Evolutionary conservation across 2,113 vertebrate genomes (phyloP).

Genomic region (Cephalopholis sonnerati): DNA sequence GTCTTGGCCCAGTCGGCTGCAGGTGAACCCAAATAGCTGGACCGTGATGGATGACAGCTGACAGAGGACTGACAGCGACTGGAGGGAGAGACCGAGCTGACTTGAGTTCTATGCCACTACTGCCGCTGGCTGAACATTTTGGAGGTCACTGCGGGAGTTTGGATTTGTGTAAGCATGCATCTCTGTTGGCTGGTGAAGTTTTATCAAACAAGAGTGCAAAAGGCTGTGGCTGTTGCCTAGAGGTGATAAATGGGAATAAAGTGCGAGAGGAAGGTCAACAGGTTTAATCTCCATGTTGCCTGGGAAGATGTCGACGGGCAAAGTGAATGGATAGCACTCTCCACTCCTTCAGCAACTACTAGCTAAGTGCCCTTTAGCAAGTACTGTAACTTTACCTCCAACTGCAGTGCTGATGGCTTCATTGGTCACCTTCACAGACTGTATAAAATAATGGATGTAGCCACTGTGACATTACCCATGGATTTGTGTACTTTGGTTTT

Average conservation of each 20-base stretch:
- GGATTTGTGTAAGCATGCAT: slow-evolving; percentile 55
- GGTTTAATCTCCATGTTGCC: slow-evolving; percentile 9
- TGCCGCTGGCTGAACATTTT: slow-evolving; percentile 47
- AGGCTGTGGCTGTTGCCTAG: slow-evolving; percentile 17
- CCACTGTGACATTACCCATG: too few relatives aligned
- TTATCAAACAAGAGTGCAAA: slow-evolving; percentile 46
- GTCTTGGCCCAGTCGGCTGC: slow-evolving; percentile 84
- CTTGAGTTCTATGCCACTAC: slow-evolving; percentile 29
- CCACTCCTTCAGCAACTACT: slow-evolving; percentile 11
- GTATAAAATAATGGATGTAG: too few relatives aligned
- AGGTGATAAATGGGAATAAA: slow-evolving; percentile 39
- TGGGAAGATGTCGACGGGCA: background rate
- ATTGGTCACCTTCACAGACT: background rate
- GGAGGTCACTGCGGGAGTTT: slow-evolving; percentile 68
- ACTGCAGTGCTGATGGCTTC: background rate
- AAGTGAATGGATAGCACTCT: slow-evolving; percentile 25
- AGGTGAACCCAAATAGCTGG: slow-evolving; percentile 84
- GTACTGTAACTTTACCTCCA: background rate
- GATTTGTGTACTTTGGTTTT: too few relatives aligned
- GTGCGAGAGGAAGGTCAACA: slow-evolving; percentile 25
- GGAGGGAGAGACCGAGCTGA: slow-evolving; percentile 69
- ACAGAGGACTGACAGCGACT: slow-evolving; percentile 86
- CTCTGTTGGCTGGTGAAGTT: slow-evolving; percentile 42
- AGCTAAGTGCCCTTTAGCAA: background rate
- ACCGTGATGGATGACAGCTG: slow-evolving; percentile 89